Percentiles rank a stretch among this genome's conserved stretches.
Evolutionary conservation across 37 sponge, comb jelly and placozoan species (phyloP).

Genomic region (Cliona cf. orientalis): DNA sequence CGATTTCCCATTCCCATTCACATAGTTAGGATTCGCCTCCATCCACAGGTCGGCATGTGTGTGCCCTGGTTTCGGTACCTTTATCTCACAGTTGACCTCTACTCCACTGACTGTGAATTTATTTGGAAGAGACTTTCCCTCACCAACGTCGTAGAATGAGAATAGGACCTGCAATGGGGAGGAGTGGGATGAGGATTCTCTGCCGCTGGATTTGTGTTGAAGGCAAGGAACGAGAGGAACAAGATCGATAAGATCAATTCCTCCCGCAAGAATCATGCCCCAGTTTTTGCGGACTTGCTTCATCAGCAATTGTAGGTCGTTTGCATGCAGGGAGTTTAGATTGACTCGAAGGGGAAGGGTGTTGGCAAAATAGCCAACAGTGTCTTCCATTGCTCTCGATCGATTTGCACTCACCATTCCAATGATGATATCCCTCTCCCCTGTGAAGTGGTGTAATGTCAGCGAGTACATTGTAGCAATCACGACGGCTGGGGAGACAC

Average conservation of each 20-base stretch:
- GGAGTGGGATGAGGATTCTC: not conserved
- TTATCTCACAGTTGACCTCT: not conserved
- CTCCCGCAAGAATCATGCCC: conserved; percentile 6
- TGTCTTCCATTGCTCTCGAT: not conserved
- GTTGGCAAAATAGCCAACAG: conserved; percentile 21
- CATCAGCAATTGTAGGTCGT: not conserved
- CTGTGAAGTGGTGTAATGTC: not conserved
- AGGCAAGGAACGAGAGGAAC: conserved; percentile 2
- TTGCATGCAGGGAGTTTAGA: not conserved
- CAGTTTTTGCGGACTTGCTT: not conserved
- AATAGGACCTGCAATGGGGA: conserved; percentile 21
- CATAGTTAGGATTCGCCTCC: not conserved
- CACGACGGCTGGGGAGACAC: not conserved
- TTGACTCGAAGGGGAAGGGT: conserved; percentile 26
- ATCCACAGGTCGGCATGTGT: conserved; percentile 12
- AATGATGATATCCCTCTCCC: not conserved
- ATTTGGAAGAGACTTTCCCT: not conserved
- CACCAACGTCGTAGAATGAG: not conserved
- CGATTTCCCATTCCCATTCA: not conserved
- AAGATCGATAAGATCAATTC: not conserved
- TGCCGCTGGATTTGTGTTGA: not conserved
- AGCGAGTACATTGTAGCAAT: not conserved
- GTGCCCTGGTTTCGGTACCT: not conserved
- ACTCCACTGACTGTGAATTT: not conserved
- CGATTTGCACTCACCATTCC: conserved; percentile 4